Conservation (phyloP, 1,140 invertebrate species). For the Drosophila auraria region DNA sequence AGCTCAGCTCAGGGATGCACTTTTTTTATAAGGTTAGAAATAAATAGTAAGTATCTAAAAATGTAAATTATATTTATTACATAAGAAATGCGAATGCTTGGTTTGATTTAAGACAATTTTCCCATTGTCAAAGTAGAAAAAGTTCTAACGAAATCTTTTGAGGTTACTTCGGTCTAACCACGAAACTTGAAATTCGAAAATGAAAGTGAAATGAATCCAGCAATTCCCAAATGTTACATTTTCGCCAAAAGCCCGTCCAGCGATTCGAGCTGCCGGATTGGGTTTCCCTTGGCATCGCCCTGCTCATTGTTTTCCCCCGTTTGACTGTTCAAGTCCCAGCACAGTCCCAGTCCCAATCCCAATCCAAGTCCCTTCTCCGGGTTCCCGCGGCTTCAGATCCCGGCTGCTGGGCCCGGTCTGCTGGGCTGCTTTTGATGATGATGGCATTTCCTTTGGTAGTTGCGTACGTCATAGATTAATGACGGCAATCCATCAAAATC, state of each 20-base stretch:
- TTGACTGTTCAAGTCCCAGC: constrained; percentile 6
- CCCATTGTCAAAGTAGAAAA: too few species aligned
- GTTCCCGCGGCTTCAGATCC: constrained; percentile 37
- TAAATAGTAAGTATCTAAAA: too few species aligned
- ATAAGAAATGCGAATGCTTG: neutral
- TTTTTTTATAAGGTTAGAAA: too few species aligned
- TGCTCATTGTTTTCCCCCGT: constrained; percentile 53
- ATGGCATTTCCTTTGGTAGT: constrained; percentile 85
- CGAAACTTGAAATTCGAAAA: constrained; percentile 57
- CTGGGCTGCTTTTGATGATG: constrained; percentile 81
- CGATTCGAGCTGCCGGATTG: constrained; percentile 43
- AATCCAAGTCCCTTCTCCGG: constrained; percentile 17
- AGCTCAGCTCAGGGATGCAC: too few species aligned
- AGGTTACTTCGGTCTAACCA: neutral
- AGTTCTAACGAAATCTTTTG: neutral
- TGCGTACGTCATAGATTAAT: constrained; percentile 85
- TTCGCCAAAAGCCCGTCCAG: constrained; percentile 2
- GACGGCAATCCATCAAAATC: constrained; percentile 85
- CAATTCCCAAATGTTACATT: constrained; percentile 77
- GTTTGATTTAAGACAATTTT: neutral
- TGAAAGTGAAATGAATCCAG: constrained; percentile 66
- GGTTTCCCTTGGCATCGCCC: constrained; percentile 27
- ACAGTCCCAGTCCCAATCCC: constrained; percentile 29
- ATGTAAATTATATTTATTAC: too few species aligned
- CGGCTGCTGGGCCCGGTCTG: constrained; percentile 48